Evolutionary conservation across 2,113 vertebrate genomes (phyloP), one percentile per base, ranked within the genome.

Genomic region (Psilopogon haemacephalus): DNA sequence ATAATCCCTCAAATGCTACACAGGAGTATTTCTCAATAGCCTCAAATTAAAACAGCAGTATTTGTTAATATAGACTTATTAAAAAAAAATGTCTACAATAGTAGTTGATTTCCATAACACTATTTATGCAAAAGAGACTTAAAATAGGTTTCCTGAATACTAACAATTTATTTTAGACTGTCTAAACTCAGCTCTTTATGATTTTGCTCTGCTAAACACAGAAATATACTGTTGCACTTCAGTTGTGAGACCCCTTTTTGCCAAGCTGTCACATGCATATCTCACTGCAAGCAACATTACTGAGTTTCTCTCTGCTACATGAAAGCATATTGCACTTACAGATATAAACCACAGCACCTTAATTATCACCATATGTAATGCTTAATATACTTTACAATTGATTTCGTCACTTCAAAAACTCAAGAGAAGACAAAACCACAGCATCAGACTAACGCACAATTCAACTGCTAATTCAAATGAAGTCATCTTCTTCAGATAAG

Each of bases 321-420:
- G 90, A 89, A 84, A 94, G 62, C 83, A 86, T 91, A 96, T 92
- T 96, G 89, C 88, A 84, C 91, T 79, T 89, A 23, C 35, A 89
- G 50, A 89, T 88, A 74, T 1, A 65, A 92, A 94, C 48, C 67
- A 89, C 70, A 95, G 89, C 85, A 97, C 81, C 84, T 85, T 58
- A 42, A 63, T 90, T 95, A 93, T 84, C 37, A 87, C 17, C 24
- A 40, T 69, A 2, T n/a, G 48, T 50, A 80, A 70, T 17, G 65
- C 16, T 71, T 59, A 4, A 0, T 12, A 19, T 16, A 65, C 42
- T 42, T 62, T 81, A 8, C 18, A 58, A 86, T 24, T 46, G 48
- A 74, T 60, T 73, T 83, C 38, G 59, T 50, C 55, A 54, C 60
- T 86, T 89, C 55, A 70, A 86, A 93, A 94, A 86, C 68, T 62